Evolutionary conservation across 2,113 vertebrate genomes (phyloP).

Genomic region (Eurypyga helias): DNA sequence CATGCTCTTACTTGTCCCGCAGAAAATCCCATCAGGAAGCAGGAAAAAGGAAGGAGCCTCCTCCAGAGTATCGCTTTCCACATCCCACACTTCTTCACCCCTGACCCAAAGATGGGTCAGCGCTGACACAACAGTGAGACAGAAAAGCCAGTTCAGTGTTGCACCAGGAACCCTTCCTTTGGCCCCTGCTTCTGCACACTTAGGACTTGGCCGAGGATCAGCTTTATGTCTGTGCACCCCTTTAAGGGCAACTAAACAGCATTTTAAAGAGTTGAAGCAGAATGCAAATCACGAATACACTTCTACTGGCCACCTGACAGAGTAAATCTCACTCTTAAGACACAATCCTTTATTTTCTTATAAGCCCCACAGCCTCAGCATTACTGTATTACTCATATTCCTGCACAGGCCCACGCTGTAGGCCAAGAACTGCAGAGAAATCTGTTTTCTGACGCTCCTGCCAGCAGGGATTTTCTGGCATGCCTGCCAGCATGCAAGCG

Average conservation of each 20-base stretch:
- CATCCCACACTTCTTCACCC: neutral
- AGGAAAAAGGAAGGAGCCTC: neutral
- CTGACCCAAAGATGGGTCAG: neutral
- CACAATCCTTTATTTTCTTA: neutral
- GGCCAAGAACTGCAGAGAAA: neutral
- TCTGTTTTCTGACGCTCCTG: neutral
- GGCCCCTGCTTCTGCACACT: neutral
- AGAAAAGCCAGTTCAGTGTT: neutral
- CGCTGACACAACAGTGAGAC: neutral
- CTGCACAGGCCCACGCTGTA: neutral
- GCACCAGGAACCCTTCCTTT: neutral
- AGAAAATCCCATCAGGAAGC: neutral
- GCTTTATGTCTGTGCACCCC: neutral
- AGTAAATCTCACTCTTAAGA: neutral
- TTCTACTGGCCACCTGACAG: neutral
- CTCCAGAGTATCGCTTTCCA: neutral
- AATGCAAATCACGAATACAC: neutral
- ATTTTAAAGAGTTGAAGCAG: neutral
- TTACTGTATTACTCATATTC: neutral
- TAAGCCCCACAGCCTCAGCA: neutral
- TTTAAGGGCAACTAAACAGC: neutral
- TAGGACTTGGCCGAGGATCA: neutral
- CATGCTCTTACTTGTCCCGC: neutral
- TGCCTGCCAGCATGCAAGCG: neutral
- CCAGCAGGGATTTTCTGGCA: accelerated